A percentile compares a stretch with the other conserved stretches of the same genome.
These are phyloP conservation scores for Eueremaeus valkanovi DNA, from an alignment of 2,888 invertebrate species.

Conservation along the genomic window DNA sequence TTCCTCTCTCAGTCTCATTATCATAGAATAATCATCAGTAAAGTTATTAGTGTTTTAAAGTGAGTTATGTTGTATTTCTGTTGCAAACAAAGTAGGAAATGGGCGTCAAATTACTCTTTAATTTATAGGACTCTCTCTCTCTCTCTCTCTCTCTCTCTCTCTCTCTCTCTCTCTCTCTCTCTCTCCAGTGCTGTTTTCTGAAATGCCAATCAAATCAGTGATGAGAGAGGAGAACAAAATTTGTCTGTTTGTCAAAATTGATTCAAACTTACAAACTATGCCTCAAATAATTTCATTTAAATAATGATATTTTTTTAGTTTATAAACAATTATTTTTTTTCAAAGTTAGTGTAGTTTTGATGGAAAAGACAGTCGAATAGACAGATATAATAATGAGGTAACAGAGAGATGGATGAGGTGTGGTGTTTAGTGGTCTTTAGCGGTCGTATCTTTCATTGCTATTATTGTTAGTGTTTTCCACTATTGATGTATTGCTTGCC, in stretches of 20 bases:
- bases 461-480: background rate
- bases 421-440: conserved; percentile 22
- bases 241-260: conserved; percentile 5
- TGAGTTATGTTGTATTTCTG: background rate
- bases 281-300: background rate
- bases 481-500: conserved; percentile 26
- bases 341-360: background rate
- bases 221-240: background rate
- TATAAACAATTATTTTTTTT: background rate
- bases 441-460: conserved; percentile 6
- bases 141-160: background rate
- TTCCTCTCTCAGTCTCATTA: conserved; percentile 2
- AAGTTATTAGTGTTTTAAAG: conserved; percentile 23
- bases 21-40: background rate
- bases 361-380: background rate
- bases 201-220: conserved; percentile 4
- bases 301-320: background rate
- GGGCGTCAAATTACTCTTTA: conserved; percentile 21
- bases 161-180: background rate
- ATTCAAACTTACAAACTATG: background rate
- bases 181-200: background rate
- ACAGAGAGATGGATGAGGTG: conserved; percentile 17
- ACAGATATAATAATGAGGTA: conserved; percentile 10
- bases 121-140: conserved; percentile 6
- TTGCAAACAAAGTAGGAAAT: conserved; percentile 26